Evolutionary conservation across 92 coral and sea anemone genomes (phyloP).

Genomic region (Porites cylindrica): DNA sequence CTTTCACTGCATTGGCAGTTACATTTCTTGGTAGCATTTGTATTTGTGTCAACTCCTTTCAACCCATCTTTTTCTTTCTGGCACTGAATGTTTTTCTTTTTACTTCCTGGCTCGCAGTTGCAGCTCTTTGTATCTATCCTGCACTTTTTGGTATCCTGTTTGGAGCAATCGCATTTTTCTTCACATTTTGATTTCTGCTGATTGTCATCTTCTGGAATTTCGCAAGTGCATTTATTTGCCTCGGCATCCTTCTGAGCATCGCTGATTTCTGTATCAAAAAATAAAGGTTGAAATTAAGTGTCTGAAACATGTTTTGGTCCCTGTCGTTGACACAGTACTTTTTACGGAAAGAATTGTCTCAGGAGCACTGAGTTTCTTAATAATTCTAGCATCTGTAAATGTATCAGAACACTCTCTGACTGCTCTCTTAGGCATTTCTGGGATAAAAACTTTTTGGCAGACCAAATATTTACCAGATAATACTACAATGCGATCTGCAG

Average conservation of each 20-base stretch:
- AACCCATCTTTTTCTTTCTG: neutral
- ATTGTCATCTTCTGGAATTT: constrained; percentile 24
- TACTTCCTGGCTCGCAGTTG: neutral
- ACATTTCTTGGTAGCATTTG: constrained; percentile 39
- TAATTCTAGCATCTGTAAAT: too few relatives aligned
- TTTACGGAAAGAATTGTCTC: too few relatives aligned
- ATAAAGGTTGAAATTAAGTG: neutral
- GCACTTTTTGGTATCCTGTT: constrained; percentile 35
- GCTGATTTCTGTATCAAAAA: neutral
- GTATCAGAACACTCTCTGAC: too few relatives aligned
- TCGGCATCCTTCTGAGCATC: constrained; percentile 14
- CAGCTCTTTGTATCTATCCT: constrained; percentile 28
- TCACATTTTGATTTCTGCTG: constrained; percentile 9
- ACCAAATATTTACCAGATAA: too few relatives aligned
- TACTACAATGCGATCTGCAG: too few relatives aligned
- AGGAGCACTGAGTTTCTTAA: too few relatives aligned
- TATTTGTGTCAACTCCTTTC: neutral
- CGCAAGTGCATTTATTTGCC: constrained; percentile 35
- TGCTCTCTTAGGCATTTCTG: too few relatives aligned
- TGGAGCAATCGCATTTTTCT: constrained; percentile 15
- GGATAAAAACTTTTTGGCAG: too few relatives aligned
- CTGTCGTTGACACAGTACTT: too few relatives aligned
- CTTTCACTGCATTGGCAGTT: constrained; percentile 44
- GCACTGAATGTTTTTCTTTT: neutral
- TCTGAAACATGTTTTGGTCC: too few relatives aligned